Evolutionary conservation across 2,797 vertebrate genomes (phyloP).

Genomic region (Limosa lapponica): DNA sequence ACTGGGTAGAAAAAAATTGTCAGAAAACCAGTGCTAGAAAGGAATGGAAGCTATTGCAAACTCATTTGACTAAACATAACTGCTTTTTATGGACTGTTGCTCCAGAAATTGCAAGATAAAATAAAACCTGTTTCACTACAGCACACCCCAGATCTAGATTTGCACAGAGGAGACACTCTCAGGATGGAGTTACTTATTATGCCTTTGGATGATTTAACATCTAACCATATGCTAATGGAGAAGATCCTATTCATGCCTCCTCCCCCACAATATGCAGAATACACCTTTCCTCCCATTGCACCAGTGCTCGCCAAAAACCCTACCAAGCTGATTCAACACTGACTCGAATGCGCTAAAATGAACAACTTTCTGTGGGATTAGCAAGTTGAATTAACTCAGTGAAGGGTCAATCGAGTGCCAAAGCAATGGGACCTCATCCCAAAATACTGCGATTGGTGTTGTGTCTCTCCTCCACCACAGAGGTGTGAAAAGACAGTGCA

Average conservation of each 20-base stretch:
- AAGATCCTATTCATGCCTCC: neutral
- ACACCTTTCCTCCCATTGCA: neutral
- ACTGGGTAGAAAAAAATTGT: neutral
- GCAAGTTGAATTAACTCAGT: neutral
- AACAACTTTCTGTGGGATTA: slow-evolving; percentile 17
- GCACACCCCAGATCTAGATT: neutral
- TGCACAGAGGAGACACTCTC: neutral
- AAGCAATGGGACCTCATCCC: neutral
- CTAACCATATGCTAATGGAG: slow-evolving; percentile 8
- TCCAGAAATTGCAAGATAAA: neutral
- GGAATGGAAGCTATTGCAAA: neutral
- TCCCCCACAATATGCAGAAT: slow-evolving; percentile 25
- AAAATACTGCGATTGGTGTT: neutral
- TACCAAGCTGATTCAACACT: neutral
- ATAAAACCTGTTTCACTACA: neutral
- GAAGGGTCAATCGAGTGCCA: neutral
- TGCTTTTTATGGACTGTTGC: neutral
- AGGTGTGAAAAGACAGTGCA: neutral
- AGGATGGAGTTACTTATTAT: neutral
- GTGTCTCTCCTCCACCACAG: neutral
- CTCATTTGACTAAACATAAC: neutral
- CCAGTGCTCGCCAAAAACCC: neutral
- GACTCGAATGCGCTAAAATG: neutral
- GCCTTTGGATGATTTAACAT: slow-evolving; percentile 6
- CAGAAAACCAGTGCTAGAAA: neutral